Conservation (phyloP, 2,797 vertebrate species). For the Mormyrus hasselquistii region DNA sequence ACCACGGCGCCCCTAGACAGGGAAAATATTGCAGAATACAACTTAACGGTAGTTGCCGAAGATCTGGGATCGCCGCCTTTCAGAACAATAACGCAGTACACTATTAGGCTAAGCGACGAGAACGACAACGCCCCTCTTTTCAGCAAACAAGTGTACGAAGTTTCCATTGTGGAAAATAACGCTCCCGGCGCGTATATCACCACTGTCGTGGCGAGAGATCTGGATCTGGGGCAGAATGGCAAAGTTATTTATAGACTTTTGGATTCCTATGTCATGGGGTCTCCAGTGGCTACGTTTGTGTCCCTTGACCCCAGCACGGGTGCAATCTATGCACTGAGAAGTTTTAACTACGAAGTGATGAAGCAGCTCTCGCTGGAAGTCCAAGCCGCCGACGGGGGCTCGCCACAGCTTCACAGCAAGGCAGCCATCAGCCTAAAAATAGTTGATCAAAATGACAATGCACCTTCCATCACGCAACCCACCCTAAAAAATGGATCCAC, state of each 20-base stretch:
- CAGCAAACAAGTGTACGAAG: conserved; percentile 69
- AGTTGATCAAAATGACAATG: conserved; percentile 90
- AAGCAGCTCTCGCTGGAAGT: conserved; percentile 78
- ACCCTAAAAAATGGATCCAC: conserved; percentile 77
- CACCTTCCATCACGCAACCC: conserved; percentile 74
- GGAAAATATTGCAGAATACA: conserved; percentile 81
- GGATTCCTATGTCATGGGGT: conserved; percentile 74
- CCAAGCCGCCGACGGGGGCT: conserved; percentile 82
- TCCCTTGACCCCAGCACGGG: conserved; percentile 85
- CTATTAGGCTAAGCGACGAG: conserved; percentile 77
- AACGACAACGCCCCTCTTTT: conserved; percentile 88
- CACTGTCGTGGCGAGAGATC: conserved; percentile 74
- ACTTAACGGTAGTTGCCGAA: conserved; percentile 84
- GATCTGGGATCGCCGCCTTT: conserved; percentile 79
- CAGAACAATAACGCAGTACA: conserved; percentile 74
- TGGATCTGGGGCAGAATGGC: conserved; percentile 77
- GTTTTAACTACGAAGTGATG: conserved; percentile 89
- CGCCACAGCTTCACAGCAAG: conserved; percentile 81
- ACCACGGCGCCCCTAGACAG: conserved; percentile 74
- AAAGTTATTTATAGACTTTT: conserved; percentile 80
- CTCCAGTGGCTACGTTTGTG: conserved; percentile 79
- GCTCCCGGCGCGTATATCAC: conserved; percentile 81
- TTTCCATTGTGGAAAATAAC: conserved; percentile 81
- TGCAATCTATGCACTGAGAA: conserved; percentile 83
- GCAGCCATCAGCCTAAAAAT: conserved; percentile 78